phyloP scores from a whole-genome alignment of 1,140 invertebrate species.

The Chironomus striatipennis region DNA sequence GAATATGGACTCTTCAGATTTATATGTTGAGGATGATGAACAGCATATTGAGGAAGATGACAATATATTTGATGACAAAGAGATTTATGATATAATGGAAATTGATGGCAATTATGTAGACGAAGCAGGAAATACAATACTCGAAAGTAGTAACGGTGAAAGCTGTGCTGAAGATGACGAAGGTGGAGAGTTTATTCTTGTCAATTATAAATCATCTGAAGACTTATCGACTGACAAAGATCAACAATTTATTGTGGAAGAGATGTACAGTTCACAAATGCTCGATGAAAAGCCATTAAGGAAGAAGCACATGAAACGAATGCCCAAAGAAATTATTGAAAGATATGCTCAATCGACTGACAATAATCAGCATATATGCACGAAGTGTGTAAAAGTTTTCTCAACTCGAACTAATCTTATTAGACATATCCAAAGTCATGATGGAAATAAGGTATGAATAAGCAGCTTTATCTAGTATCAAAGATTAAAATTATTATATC shows the following conservation, averaged over 20 bases:
- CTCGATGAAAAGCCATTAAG: neutral
- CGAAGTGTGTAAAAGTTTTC: slow-evolving; percentile 49
- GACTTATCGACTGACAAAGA: neutral
- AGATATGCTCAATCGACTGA: neutral
- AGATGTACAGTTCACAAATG: neutral
- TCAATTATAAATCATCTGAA: neutral
- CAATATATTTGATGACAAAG: neutral
- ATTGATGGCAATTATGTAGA: neutral
- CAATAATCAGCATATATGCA: slow-evolving; percentile 38
- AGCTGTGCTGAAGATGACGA: neutral
- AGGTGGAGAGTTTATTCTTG: neutral
- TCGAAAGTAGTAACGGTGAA: neutral
- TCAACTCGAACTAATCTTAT: slow-evolving; percentile 49
- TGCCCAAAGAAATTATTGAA: neutral
- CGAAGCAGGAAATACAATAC: neutral
- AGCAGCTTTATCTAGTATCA: neutral
- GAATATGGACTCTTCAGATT: neutral
- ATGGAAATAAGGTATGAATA: slow-evolving; percentile 42
- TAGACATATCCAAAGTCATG: slow-evolving; percentile 53
- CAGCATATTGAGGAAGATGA: neutral
- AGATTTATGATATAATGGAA: slow-evolving; percentile 20
- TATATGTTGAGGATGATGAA: neutral
- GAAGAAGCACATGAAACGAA: neutral
- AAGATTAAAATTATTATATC: neutral
- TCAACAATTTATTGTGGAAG: neutral